These are phyloP conservation scores for Pandion haliaetus DNA, from an alignment of 2,113 vertebrate species.

Conservation along the genomic window DNA sequence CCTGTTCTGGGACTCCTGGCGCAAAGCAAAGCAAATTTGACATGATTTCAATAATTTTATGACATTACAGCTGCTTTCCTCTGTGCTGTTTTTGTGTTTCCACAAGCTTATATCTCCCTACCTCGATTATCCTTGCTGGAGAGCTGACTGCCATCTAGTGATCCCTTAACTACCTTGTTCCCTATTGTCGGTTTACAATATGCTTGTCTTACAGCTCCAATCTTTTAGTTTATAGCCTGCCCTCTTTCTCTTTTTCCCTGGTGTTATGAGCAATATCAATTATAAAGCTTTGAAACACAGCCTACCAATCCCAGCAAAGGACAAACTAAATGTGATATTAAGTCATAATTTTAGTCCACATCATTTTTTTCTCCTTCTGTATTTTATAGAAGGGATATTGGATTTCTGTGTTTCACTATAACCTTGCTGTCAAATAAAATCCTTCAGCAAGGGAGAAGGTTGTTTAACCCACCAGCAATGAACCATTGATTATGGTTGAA, in stretches of 20 bases:
- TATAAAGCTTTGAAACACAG: slow-evolving; percentile 44
- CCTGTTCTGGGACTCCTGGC: neutral
- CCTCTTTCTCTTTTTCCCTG: slow-evolving; percentile 17
- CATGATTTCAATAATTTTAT: neutral
- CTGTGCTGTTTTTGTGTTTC: neutral
- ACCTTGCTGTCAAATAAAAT: slow-evolving; percentile 61
- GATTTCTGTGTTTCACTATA: slow-evolving; percentile 56
- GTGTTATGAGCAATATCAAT: slow-evolving; percentile 54
- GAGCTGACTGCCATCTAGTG: slow-evolving; percentile 11
- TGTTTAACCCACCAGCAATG: slow-evolving; percentile 40
- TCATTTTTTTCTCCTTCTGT: slow-evolving; percentile 32
- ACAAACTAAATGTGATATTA: slow-evolving; percentile 46
- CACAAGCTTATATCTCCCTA: neutral
- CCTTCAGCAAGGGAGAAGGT: neutral
- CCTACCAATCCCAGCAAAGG: slow-evolving; percentile 51
- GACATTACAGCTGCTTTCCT: neutral
- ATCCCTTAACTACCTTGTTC: neutral
- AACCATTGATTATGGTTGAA: neutral
- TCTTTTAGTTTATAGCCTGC: neutral
- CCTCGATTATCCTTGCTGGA: neutral
- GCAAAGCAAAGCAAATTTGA: neutral
- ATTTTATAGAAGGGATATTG: slow-evolving; percentile 52
- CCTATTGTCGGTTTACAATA: neutral
- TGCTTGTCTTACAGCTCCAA: neutral
- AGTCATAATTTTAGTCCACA: slow-evolving; percentile 41